phyloP scores from a whole-genome alignment of 2,888 invertebrate species.

The Hirtodrosophila histrioides region DNA sequence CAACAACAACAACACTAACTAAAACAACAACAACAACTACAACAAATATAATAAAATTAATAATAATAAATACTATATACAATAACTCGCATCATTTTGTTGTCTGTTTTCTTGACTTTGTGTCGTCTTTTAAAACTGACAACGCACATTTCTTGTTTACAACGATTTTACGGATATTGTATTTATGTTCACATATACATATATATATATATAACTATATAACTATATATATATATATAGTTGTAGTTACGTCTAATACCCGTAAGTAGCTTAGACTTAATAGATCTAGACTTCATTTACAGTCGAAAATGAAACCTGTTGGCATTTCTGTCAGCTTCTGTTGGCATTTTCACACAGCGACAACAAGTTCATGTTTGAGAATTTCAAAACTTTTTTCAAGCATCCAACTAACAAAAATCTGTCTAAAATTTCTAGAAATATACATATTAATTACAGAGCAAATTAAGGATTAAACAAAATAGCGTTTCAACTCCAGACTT shows the following conservation, averaged over 20 bases:
- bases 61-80: background rate
- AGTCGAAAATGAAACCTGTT: constrained; percentile 25
- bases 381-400: background rate
- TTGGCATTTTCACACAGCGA: constrained; percentile 23
- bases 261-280: constrained; percentile 38
- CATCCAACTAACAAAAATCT: too few species aligned
- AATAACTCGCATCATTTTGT: background rate
- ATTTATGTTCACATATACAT: background rate
- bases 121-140: background rate
- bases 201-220: background rate
- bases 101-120: constrained; percentile 8
- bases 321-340: constrained; percentile 2
- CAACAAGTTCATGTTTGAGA: background rate
- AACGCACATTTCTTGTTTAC: constrained; percentile 2
- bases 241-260: background rate
- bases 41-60: constrained; percentile 20
- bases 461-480: too few species aligned
- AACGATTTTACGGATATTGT: constrained; percentile 29
- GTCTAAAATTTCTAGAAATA: too few species aligned
- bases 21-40: constrained; percentile 38
- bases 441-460: too few species aligned
- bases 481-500: too few species aligned
- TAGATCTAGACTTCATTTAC: constrained; percentile 26
- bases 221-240: too few species aligned
- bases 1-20: constrained; percentile 16